Evolutionary conservation across 2,888 invertebrate genomes (phyloP).

Genomic region (Lapara coniferarum): DNA sequence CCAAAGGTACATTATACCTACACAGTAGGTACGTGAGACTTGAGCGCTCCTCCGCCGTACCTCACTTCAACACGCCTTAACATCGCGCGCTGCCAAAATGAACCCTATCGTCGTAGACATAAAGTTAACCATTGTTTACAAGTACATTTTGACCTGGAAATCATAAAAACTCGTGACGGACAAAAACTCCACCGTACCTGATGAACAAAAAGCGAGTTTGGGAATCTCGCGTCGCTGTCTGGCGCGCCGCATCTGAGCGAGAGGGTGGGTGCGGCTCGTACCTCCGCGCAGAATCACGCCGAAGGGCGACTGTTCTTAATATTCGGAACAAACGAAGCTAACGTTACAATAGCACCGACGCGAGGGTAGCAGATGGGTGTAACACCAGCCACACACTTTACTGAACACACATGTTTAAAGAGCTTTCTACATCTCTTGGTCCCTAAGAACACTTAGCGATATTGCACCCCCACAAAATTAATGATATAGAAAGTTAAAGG

Average conservation of each 20-base stretch:
- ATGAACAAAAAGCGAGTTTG: conserved; percentile 19
- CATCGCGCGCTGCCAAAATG: background rate
- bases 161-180: conserved; percentile 18
- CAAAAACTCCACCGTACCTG: conserved; percentile 29
- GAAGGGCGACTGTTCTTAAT: conserved; percentile 9
- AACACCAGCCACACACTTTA: too few species aligned
- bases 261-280: background rate
- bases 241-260: background rate
- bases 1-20: background rate
- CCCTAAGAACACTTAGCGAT: too few species aligned
- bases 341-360: too few species aligned
- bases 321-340: background rate
- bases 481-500: too few species aligned
- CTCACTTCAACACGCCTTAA: background rate
- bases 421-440: too few species aligned
- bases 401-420: too few species aligned
- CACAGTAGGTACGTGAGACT: background rate
- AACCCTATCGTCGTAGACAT: background rate
- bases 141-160: conserved; percentile 8
- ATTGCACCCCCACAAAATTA: too few species aligned
- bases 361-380: too few species aligned
- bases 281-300: background rate
- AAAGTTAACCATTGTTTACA: background rate
- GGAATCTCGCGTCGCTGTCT: background rate
- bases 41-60: background rate